A percentile compares a stretch with the other conserved stretches of the same genome.
Evolutionary conservation across 2,888 invertebrate genomes (phyloP).

Genomic region (Platycnemis pennipes): DNA sequence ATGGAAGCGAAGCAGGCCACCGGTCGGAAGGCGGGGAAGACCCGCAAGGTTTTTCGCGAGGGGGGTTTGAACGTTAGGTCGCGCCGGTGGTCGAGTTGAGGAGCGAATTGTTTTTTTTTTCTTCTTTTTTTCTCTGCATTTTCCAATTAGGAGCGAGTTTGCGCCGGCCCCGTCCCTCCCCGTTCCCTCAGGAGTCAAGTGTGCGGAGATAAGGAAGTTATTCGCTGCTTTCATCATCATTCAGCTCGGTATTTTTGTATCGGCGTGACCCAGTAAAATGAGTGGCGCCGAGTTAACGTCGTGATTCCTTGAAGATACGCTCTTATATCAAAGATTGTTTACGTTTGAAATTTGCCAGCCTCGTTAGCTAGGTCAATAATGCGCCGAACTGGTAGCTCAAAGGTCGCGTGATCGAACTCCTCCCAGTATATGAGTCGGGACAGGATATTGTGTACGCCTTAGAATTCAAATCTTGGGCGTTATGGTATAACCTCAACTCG

Average conservation of each 20-base stretch:
- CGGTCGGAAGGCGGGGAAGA: not conserved
- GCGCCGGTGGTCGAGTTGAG: not conserved
- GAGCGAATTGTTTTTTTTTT: not conserved
- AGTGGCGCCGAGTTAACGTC: too few relatives aligned
- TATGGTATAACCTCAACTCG: too few relatives aligned
- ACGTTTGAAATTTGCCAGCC: too few relatives aligned
- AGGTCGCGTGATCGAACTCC: too few relatives aligned
- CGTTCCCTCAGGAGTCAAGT: not conserved
- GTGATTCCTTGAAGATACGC: too few relatives aligned
- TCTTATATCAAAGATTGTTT: too few relatives aligned
- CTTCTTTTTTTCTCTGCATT: not conserved
- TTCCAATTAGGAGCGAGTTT: not conserved
- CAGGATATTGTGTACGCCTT: too few relatives aligned
- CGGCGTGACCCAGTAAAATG: too few relatives aligned
- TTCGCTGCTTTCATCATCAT: not conserved
- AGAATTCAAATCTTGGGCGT: too few relatives aligned
- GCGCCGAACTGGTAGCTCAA: too few relatives aligned
- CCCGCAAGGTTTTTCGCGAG: not conserved
- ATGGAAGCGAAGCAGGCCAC: not conserved
- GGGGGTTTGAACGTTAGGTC: not conserved
- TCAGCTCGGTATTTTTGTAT: not conserved
- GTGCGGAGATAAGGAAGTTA: not conserved
- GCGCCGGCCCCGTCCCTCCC: not conserved
- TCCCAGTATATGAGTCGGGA: too few relatives aligned
- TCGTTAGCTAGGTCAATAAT: too few relatives aligned